These are phyloP conservation scores for Homarus gammarus DNA, from an alignment of 2,888 invertebrate genomes.

Conservation along the genomic window DNA sequence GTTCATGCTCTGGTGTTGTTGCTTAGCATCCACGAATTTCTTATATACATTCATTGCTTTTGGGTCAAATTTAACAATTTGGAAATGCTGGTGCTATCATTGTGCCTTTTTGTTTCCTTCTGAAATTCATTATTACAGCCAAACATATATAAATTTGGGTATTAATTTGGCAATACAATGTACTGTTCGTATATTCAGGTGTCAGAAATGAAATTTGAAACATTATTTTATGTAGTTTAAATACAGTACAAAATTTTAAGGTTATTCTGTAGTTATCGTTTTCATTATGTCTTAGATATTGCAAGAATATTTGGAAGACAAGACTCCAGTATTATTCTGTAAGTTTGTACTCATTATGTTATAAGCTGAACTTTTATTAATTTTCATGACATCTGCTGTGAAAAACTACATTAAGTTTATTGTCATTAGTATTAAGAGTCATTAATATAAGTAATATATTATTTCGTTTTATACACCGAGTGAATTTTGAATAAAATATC, in stretches of 20 bases:
- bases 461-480: conserved; percentile 54
- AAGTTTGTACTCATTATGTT: not conserved
- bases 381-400: conserved; percentile 23
- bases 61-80: not conserved
- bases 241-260: conserved; percentile 19
- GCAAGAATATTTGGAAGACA: not conserved
- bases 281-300: not conserved
- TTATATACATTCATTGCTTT: not conserved
- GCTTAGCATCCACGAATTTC: not conserved
- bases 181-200: not conserved
- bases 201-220: too few relatives aligned
- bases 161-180: not conserved
- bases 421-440: conserved; percentile 48
- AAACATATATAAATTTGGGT: not conserved
- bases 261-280: not conserved
- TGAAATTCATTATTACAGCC: not conserved
- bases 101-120: conserved; percentile 7
- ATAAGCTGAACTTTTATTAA: not conserved
- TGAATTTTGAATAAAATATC: conserved; percentile 56
- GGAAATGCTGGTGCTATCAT: conserved; percentile 32
- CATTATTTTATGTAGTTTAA: too few relatives aligned
- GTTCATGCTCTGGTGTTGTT: conserved; percentile 36
- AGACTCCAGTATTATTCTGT: conserved; percentile 13
- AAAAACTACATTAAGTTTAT: conserved; percentile 32
- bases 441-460: conserved; percentile 59